These are phyloP conservation scores for Brachionus rotundiformis DNA, from an alignment of 1,140 invertebrate genomes.

Conservation along the genomic window DNA sequence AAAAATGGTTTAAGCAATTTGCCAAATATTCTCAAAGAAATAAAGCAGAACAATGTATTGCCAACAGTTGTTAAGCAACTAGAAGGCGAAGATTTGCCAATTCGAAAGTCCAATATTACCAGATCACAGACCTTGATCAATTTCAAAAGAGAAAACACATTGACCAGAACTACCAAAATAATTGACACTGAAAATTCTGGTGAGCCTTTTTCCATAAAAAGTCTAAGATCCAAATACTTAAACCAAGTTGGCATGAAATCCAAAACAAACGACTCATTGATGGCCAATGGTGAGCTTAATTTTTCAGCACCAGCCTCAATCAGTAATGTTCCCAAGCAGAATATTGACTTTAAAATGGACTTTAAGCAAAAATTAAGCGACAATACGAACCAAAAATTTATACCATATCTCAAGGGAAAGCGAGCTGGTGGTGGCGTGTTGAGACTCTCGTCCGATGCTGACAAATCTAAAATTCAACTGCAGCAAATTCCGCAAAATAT, in stretches of 20 bases:
- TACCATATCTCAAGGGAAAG: slow-evolving; percentile 6
- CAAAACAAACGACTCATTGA: neutral
- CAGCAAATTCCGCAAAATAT: neutral
- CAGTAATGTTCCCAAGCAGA: slow-evolving; percentile 5
- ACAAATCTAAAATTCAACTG: slow-evolving; percentile 21
- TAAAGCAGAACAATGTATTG: neutral
- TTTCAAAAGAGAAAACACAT: slow-evolving; percentile 4
- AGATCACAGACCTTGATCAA: neutral
- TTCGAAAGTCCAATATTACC: neutral
- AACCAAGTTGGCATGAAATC: neutral
- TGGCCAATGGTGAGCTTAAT: neutral
- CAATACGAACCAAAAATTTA: slow-evolving; percentile 18
- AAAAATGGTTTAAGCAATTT: slow-evolving; percentile 24
- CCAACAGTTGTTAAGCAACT: slow-evolving; percentile 6
- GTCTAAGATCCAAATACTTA: neutral
- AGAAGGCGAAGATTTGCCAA: neutral
- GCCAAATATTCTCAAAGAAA: slow-evolving; percentile 13
- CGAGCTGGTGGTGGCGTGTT: slow-evolving; percentile 6
- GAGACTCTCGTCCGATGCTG: neutral
- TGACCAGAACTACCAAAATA: neutral
- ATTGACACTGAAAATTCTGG: neutral
- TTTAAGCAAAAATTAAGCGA: neutral
- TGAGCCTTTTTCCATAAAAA: neutral
- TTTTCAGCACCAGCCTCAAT: slow-evolving; percentile 22
- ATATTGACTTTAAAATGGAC: slow-evolving; percentile 32